Percentiles rank a stretch among this genome's conserved stretches.
Evolutionary conservation across 2,888 invertebrate genomes (phyloP).

Genomic region (Meta bourneti): DNA sequence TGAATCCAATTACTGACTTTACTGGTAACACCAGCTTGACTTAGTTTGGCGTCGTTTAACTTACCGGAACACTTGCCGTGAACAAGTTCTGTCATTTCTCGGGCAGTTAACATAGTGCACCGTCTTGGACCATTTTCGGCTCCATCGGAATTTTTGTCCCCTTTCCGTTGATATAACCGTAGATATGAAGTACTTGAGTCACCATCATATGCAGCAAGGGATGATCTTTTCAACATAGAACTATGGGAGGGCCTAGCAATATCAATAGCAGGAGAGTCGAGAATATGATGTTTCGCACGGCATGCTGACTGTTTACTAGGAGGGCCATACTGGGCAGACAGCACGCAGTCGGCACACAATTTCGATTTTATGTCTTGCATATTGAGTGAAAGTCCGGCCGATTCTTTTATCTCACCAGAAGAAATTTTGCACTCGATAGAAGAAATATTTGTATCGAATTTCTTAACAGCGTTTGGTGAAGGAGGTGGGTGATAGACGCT

Average conservation of each 20-base stretch:
- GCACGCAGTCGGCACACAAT: constrained; percentile 54
- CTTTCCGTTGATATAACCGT: constrained; percentile 5
- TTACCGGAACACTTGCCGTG: constrained; percentile 41
- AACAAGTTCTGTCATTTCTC: constrained; percentile 69
- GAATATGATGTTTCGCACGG: constrained; percentile 21
- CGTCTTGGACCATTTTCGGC: background rate
- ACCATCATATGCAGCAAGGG: constrained; percentile 16
- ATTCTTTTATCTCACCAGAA: background rate
- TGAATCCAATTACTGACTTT: constrained; percentile 72
- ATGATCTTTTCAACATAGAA: constrained; percentile 21
- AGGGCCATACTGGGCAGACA: constrained; percentile 43
- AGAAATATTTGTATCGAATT: background rate
- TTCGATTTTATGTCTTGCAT: constrained; percentile 63
- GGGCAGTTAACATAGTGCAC: constrained; percentile 65
- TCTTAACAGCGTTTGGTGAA: background rate
- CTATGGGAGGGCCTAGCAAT: background rate
- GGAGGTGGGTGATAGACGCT: background rate
- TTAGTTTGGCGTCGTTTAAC: constrained; percentile 25
- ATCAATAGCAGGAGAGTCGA: background rate
- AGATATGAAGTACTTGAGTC: constrained; percentile 8
- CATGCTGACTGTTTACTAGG: constrained; percentile 63
- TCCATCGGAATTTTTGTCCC: background rate
- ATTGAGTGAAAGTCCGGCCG: constrained; percentile 6
- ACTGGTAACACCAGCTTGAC: constrained; percentile 40
- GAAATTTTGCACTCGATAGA: constrained; percentile 34